These are phyloP conservation scores for Helicolenus hilgendorfi DNA, from an alignment of 2,797 vertebrate species.

Conservation along the genomic window DNA sequence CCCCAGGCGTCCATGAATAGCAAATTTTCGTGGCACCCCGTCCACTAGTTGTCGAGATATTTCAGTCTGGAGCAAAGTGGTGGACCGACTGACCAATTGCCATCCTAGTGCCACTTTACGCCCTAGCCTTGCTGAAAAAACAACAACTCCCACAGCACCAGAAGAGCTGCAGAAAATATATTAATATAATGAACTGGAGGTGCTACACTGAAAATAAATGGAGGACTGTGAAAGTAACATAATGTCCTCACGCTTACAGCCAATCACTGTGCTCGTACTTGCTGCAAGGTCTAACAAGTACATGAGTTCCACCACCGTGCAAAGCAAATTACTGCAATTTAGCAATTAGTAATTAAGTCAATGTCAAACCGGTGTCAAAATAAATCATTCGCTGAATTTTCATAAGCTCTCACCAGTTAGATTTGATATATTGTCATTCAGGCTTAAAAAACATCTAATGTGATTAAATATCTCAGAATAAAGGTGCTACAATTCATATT, in stretches of 20 bases:
- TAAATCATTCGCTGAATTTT: not conserved
- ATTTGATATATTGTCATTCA: not conserved
- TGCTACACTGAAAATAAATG: not conserved
- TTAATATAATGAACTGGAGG: not conserved
- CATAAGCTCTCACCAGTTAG: not conserved
- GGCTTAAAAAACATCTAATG: not conserved
- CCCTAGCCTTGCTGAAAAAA: too few species aligned
- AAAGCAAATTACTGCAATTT: not conserved
- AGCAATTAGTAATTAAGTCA: too few species aligned
- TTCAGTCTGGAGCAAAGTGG: too few species aligned
- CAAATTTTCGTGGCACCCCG: too few species aligned
- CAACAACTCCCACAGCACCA: rapidly evolving
- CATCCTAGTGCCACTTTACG: too few species aligned
- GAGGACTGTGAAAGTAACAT: not conserved
- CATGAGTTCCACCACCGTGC: not conserved
- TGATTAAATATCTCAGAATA: not conserved
- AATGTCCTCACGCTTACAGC: not conserved
- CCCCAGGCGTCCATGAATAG: too few species aligned
- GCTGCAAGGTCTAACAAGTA: too few species aligned
- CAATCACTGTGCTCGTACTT: too few species aligned
- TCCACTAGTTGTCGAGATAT: too few species aligned
- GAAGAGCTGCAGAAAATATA: not conserved
- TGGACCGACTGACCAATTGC: too few species aligned
- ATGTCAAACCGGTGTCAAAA: not conserved
- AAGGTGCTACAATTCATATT: not conserved